Evolutionary conservation across 2,797 vertebrate genomes (phyloP).

Genomic region (Amblyraja radiata): DNA sequence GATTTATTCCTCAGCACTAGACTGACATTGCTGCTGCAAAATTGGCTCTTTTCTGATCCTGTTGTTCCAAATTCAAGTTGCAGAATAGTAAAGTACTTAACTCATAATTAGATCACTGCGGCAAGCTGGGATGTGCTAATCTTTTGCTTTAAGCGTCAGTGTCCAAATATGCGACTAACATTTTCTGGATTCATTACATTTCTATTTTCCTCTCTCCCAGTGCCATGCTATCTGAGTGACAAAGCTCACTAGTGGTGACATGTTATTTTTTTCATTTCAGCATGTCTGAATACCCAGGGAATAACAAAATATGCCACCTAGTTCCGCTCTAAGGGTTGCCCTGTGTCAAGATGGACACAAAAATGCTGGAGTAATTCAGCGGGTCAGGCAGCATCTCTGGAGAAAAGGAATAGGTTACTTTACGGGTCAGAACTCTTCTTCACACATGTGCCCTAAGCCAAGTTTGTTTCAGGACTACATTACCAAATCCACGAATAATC

Average conservation of each 20-base stretch:
- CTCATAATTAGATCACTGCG: constrained; percentile 31
- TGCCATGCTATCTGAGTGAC: background rate
- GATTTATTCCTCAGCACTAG: background rate
- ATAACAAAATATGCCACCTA: background rate
- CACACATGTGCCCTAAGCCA: too few species aligned
- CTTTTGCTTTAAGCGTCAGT: constrained; percentile 4
- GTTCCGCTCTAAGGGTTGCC: background rate
- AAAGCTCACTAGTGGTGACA: background rate
- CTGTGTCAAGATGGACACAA: too few species aligned
- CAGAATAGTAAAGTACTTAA: constrained; percentile 18
- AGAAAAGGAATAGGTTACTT: too few species aligned
- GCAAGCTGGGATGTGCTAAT: background rate
- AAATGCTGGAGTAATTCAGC: too few species aligned
- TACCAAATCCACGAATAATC: background rate
- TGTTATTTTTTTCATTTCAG: background rate
- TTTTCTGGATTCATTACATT: constrained; percentile 5
- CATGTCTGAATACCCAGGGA: background rate
- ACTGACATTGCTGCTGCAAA: background rate
- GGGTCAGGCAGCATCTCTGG: too few species aligned
- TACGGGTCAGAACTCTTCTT: too few species aligned
- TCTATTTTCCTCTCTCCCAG: background rate
- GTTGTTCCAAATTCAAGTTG: background rate
- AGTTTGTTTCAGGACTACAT: background rate
- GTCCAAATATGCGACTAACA: background rate
- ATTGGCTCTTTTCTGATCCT: background rate